A percentile compares a stretch with the other conserved stretches of the same genome.
Conservation (phyloP, 2,797 vertebrate species). For the Mus spretus region DNA sequence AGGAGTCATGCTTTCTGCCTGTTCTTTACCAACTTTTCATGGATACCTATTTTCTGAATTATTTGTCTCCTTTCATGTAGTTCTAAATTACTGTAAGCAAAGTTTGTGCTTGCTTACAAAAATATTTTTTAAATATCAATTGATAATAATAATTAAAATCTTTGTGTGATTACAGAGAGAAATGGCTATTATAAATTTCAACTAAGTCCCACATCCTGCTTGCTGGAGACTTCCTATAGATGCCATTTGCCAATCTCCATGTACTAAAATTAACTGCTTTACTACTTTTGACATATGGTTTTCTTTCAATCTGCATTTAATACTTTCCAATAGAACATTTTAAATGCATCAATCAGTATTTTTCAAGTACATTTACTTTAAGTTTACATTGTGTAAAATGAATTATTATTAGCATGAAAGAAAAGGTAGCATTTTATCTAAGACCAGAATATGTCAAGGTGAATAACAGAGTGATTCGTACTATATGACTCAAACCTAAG, state of each 20-base stretch:
- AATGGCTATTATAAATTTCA: slow-evolving; percentile 87
- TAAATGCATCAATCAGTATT: slow-evolving; percentile 67
- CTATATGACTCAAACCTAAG: not conserved
- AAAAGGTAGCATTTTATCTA: slow-evolving; percentile 32
- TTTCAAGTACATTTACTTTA: slow-evolving; percentile 74
- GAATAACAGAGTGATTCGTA: not conserved
- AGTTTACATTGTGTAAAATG: slow-evolving; percentile 70
- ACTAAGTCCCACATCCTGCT: slow-evolving; percentile 81
- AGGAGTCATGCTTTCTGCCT: not conserved
- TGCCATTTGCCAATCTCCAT: slow-evolving; percentile 83
- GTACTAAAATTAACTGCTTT: slow-evolving; percentile 76
- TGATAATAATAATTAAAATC: slow-evolving; percentile 87
- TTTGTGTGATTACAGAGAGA: slow-evolving; percentile 86
- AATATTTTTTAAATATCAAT: slow-evolving; percentile 72
- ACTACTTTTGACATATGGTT: slow-evolving; percentile 74
- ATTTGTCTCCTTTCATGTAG: not conserved
- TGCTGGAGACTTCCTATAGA: slow-evolving; percentile 80
- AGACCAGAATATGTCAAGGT: not conserved
- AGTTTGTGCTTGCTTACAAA: slow-evolving; percentile 68
- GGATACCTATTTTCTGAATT: not conserved
- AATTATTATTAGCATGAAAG: not conserved
- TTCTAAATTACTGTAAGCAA: slow-evolving; percentile 69
- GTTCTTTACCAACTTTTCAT: not conserved
- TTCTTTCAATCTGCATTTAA: slow-evolving; percentile 72
- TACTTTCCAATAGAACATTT: slow-evolving; percentile 59